These are phyloP conservation scores for Danaus chrysippus DNA, from an alignment of 2,888 invertebrate genomes.

Conservation along the genomic window DNA sequence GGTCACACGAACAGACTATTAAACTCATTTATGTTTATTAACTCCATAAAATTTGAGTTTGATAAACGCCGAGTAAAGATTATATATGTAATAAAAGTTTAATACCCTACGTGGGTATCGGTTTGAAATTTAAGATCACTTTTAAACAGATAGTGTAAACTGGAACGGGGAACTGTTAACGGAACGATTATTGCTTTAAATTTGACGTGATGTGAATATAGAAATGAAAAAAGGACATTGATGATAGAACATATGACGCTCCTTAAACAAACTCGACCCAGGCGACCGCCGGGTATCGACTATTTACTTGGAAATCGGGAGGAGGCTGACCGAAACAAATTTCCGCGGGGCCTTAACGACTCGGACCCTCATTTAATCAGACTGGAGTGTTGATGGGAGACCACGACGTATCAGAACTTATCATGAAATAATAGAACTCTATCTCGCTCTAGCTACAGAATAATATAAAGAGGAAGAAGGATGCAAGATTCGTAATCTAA, in stretches of 20 bases:
- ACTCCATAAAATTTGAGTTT: conserved; percentile 39
- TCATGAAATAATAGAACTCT: conserved; percentile 37
- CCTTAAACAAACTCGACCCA: too few species aligned
- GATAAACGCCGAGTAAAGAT: conserved; percentile 35
- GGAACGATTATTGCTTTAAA: not conserved
- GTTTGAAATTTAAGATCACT: conserved; percentile 14
- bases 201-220: too few species aligned
- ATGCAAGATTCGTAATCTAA: conserved; percentile 46
- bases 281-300: conserved; percentile 21
- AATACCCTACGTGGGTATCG: conserved; percentile 21
- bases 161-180: not conserved
- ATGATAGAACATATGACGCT: too few species aligned
- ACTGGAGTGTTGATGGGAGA: conserved; percentile 61
- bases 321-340: conserved; percentile 56
- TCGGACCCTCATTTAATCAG: conserved; percentile 66
- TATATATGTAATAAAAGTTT: conserved; percentile 33
- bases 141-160: conserved; percentile 2
- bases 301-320: conserved; percentile 49
- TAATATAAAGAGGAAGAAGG: conserved; percentile 13
- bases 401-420: conserved; percentile 53
- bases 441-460: conserved; percentile 23
- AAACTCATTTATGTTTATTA: conserved; percentile 40
- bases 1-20: conserved; percentile 20
- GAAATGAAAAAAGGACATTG: too few species aligned
- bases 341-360: conserved; percentile 56